A percentile compares a stretch with the other conserved stretches of the same genome.
phyloP scores from a whole-genome alignment of 1,140 invertebrate species.

The Arctopsyche grandis region DNA sequence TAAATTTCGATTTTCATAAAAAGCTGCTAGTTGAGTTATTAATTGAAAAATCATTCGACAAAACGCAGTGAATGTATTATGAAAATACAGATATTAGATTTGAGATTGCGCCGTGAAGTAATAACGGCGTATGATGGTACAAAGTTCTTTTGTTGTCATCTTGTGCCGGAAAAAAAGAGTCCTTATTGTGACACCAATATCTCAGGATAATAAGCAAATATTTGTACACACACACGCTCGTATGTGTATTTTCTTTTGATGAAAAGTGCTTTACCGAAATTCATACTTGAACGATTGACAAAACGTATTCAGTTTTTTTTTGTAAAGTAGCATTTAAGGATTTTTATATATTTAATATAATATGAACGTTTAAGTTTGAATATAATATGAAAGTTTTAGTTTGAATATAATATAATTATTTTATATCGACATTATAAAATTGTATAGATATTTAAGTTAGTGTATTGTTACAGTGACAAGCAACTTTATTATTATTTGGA shows the following conservation, averaged over 20 bases:
- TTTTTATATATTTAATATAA: too few species aligned
- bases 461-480: too few species aligned
- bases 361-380: too few species aligned
- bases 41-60: too few species aligned
- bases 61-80: not conserved
- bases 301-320: not conserved
- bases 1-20: not conserved
- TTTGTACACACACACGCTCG: constrained; percentile 44
- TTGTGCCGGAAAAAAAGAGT: constrained; percentile 15
- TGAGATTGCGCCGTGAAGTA: not conserved
- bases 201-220: constrained; percentile 52
- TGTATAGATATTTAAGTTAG: too few species aligned
- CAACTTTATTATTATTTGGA: too few species aligned
- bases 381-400: too few species aligned
- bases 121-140: constrained; percentile 16
- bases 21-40: not conserved
- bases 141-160: not conserved
- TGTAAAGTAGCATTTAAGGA: not conserved
- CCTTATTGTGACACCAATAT: constrained; percentile 54
- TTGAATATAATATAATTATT: too few species aligned
- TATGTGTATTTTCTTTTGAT: not conserved
- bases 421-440: too few species aligned
- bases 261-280: not conserved
- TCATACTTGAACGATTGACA: not conserved
- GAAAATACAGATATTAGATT: not conserved